Base-by-base conservation (phyloP, 2,113 vertebrate genomes). In the Mesoclemmys tuberculata region DNA sequence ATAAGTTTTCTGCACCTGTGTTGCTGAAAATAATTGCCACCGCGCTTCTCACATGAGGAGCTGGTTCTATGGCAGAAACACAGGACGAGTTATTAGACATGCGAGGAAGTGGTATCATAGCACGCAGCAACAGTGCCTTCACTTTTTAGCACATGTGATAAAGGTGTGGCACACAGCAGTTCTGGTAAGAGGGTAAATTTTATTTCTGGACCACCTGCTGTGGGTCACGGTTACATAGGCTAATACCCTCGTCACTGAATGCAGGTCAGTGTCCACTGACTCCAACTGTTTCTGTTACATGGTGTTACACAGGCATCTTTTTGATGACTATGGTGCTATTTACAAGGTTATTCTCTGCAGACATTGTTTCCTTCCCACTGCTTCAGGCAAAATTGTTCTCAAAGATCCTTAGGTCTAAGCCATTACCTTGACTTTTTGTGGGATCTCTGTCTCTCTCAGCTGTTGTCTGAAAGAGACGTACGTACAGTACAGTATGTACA, bases 11-110 rank as follows among this genome's bases (percentile, higher is more conserved):
- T 82, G 75, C 82, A 46, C 74, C 48, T 2, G 74, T 21, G 61
- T 18, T 46, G 26, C 68, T 93, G 88, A 96, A 93, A 96, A 35
- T 83, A 93, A 88, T 89, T 92, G 54, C 74, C 88, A 82, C 31
- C 51, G 31, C 85, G 41, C 89, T 93, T 38, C 88, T 96, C 82
- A 79, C 27, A 18, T 87, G 79, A 96, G 82, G 75, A 90, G 48
- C n/a, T 29, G 31, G 75, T 51, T 95, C 83, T 79, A 31, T 44
- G 90, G 84, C 92, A 85, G 91, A 93, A 94, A 58, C 91, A 64
- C 64, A 82, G 79, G 83, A 56, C 52, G 84, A 93, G 79, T 90
- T 8, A 84, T 35, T 88, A 84, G 81, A 78, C 86, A 31, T 90
- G 86, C 54, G 90, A 49, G 81, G 80, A 90, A 13, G 26, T 86